These are phyloP conservation scores for Rhopalosiphum padi DNA, from an alignment of 1,140 invertebrate genomes.

Conservation along the genomic window DNA sequence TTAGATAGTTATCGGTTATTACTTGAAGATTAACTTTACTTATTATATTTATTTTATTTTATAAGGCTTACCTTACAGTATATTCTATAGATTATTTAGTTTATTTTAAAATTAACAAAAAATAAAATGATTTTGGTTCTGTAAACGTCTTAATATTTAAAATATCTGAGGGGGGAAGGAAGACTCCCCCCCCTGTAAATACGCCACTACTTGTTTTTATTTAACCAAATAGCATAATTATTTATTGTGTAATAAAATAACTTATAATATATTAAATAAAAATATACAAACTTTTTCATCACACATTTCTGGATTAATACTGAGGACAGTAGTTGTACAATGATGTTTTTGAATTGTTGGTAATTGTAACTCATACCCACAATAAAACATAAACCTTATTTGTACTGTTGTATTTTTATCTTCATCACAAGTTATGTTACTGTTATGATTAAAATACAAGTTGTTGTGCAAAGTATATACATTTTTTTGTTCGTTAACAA, in stretches of 20 bases:
- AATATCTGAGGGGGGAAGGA: too few species aligned
- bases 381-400: slow-evolving; percentile 27
- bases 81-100: too few species aligned
- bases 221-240: neutral
- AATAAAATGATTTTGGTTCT: too few species aligned
- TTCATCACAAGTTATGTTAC: neutral
- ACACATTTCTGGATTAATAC: slow-evolving; percentile 36
- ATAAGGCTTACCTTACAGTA: too few species aligned
- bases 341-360: neutral
- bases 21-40: neutral
- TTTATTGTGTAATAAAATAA: neutral
- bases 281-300: slow-evolving; percentile 38
- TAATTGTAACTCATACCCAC: neutral
- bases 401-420: neutral
- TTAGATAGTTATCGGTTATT: neutral
- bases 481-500: neutral
- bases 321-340: neutral
- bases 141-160: too few species aligned
- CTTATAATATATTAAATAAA: neutral
- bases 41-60: too few species aligned
- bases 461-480: neutral
- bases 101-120: too few species aligned
- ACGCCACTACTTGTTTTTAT: too few species aligned
- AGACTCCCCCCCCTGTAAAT: too few species aligned
- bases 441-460: neutral